Conservation (phyloP, 2,888 invertebrate genomes). For the Pogonocherus hispidulus region DNA sequence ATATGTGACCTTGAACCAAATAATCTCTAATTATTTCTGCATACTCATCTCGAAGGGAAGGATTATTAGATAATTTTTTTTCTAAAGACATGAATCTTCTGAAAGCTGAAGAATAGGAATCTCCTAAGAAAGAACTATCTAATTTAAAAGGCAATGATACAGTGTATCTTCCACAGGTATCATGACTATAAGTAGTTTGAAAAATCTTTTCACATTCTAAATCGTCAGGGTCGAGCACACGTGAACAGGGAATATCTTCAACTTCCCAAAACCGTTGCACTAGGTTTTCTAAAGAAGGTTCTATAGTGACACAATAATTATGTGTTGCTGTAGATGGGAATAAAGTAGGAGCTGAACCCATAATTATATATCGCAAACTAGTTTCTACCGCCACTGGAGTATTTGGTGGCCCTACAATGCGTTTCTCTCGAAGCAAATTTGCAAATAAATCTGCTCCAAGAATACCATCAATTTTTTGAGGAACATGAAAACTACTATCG, state of each 20-base stretch:
- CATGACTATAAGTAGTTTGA: background rate
- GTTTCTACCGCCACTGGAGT: constrained; percentile 1
- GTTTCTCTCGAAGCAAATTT: background rate
- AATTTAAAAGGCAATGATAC: constrained; percentile 3
- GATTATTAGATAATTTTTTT: background rate
- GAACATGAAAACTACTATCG: background rate
- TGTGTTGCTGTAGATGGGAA: background rate
- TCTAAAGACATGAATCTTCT: background rate
- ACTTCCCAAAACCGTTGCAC: background rate
- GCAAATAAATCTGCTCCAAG: constrained; percentile 5
- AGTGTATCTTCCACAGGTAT: background rate
- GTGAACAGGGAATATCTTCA: background rate
- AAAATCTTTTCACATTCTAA: background rate
- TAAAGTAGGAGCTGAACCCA: background rate
- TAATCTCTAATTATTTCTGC: background rate
- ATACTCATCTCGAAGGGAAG: background rate
- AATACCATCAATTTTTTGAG: background rate
- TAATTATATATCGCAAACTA: background rate
- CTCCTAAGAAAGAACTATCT: background rate
- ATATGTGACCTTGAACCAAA: background rate
- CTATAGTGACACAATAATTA: background rate
- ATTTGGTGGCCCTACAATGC: background rate
- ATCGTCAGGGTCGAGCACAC: background rate
- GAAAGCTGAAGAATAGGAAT: background rate
- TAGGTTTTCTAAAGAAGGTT: background rate